phyloP scores from a whole-genome alignment of 2,888 invertebrate genomes.

The Orthosia gracilis region DNA sequence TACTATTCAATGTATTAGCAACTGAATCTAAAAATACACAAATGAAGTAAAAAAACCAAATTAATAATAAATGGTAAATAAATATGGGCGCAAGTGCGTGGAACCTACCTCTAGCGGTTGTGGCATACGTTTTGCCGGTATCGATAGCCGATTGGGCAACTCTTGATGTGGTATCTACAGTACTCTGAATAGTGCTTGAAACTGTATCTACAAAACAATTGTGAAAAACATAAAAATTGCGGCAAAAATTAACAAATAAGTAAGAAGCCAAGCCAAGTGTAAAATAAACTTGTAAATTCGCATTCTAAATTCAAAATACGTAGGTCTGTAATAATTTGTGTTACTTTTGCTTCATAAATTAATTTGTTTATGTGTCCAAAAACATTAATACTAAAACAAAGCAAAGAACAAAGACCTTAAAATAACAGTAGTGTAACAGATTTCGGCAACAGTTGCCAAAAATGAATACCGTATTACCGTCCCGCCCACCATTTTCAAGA shows the following conservation, averaged over 20 bases:
- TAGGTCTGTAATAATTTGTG: not conserved
- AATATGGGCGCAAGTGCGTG: not conserved
- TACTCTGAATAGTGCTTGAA: conserved; percentile 73
- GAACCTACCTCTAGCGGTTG: conserved; percentile 74
- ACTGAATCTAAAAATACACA: conserved; percentile 75
- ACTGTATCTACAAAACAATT: conserved; percentile 79
- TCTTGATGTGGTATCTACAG: conserved; percentile 79
- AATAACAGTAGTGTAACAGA: conserved; percentile 13
- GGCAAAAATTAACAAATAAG: conserved; percentile 2
- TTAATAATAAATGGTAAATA: not conserved
- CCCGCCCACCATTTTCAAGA: conserved; percentile 51
- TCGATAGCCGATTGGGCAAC: conserved; percentile 76
- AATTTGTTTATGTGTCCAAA: not conserved
- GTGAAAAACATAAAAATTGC: conserved; percentile 30
- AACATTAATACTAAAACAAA: conserved; percentile 11
- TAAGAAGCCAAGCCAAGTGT: conserved; percentile 3
- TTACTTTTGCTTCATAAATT: conserved; percentile 1
- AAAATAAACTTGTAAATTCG: not conserved
- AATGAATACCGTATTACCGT: conserved; percentile 47
- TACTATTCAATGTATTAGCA: conserved; percentile 73
- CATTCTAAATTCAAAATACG: not conserved
- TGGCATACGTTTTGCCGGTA: conserved; percentile 76
- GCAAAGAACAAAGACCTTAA: conserved; percentile 32
- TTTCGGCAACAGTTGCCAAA: conserved; percentile 52
- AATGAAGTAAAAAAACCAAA: conserved; percentile 37